Percentiles rank a stretch among this genome's conserved stretches.
phyloP scores from a whole-genome alignment of 2,888 invertebrate species.

The Diloba caeruleocephala region DNA sequence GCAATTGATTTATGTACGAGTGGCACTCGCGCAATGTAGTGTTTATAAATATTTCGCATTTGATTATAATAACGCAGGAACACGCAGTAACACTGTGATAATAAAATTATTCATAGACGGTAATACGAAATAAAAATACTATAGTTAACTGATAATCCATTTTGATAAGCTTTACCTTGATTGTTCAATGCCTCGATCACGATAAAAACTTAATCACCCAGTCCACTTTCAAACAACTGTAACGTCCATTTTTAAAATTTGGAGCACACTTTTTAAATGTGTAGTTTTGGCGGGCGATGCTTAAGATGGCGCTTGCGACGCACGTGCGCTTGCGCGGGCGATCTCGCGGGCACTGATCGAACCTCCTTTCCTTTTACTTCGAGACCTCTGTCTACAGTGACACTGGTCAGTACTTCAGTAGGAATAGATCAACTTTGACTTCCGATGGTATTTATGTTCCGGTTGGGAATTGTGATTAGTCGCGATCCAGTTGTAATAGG shows the following conservation, averaged over 20 bases:
- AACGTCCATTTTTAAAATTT: constrained; percentile 59
- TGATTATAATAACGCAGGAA: constrained; percentile 22
- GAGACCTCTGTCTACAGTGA: constrained; percentile 68
- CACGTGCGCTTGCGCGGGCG: constrained; percentile 73
- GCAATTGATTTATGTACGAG: constrained; percentile 37
- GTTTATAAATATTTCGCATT: constrained; percentile 25
- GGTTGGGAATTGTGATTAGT: constrained; percentile 61
- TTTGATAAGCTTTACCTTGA: constrained; percentile 65
- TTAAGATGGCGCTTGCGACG: constrained; percentile 43
- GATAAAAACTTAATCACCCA: constrained; percentile 60
- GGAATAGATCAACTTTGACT: constrained; percentile 62
- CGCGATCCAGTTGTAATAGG: constrained; percentile 46
- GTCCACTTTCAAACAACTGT: constrained; percentile 69
- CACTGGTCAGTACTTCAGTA: constrained; percentile 73
- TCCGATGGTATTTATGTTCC: constrained; percentile 82
- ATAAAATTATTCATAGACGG: constrained; percentile 35
- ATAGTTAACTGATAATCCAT: constrained; percentile 47
- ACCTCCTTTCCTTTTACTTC: constrained; percentile 77
- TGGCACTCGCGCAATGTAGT: constrained; percentile 9
- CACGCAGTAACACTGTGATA: constrained; percentile 20
- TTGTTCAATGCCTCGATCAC: constrained; percentile 60
- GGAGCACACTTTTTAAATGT: constrained; percentile 60
- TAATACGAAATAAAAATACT: constrained; percentile 36
- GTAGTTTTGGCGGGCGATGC: constrained; percentile 69
- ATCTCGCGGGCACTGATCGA: constrained; percentile 80